Evolutionary conservation across 2,797 vertebrate species (phyloP), one percentile per base, ranked within the genome.

Genomic region (Sebastolobus alascanus): DNA sequence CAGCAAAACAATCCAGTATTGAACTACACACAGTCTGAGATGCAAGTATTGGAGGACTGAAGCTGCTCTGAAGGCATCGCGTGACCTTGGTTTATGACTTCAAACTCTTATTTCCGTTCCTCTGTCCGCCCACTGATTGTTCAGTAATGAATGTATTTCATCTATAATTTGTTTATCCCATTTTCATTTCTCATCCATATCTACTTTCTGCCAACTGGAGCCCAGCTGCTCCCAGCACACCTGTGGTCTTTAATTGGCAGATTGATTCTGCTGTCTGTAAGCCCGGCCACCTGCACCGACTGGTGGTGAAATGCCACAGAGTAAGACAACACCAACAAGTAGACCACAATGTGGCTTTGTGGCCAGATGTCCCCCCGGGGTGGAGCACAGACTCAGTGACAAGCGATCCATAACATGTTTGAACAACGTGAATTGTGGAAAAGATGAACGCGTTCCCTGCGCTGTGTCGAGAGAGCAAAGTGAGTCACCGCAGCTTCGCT

Each of bases 241-340:
- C 85, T 88, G 85, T 11, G 59, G 78, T 80, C 73, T 80, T 68
- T 88, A 87, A 84, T 83, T 85, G 81, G 70, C 72, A 83, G 85
- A 92, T 88, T 86, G 87, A 92, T 88, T 87, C 6, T 78, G 68
- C 54, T 76, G 85, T 85, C 88, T 85, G 35, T 63, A 33, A 77
- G 68, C 71, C 46, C 14, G 4, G 22, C 82, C 84, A 69, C 89
- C 86, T 86, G 88, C 80, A 78, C 80, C 20, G 43, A 76, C 68
- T 59, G 76, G 67, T 58, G 81, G 61, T 76, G 31, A 87, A 86
- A 87, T 82, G 68, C 82, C 73, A 83, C 68, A 38, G 33, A 78
- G 67, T 66, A 56, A 68, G 63, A 67, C 84, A 91, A 83, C 68
- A 79, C 68, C 43, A 55, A 59, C n/a, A n/a, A n/a, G 38, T 22